Conservation (phyloP, 1,140 invertebrate species). For the Scaptomyza pallida region DNA sequence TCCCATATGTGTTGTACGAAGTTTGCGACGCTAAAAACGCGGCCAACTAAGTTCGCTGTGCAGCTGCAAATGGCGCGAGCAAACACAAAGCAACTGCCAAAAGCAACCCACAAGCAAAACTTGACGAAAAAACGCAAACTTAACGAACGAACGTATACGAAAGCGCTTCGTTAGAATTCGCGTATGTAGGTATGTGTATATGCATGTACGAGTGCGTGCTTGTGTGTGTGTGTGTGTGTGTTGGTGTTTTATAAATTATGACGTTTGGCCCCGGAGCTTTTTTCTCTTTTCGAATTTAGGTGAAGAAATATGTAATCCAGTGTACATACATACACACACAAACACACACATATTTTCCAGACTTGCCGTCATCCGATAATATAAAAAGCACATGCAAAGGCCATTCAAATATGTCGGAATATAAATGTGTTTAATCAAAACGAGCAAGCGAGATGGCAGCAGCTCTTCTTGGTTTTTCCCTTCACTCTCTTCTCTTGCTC, state of each 20-base stretch:
- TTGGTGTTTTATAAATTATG: constrained; percentile 75
- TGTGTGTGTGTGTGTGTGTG: constrained; percentile 17
- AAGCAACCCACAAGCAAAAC: constrained; percentile 59
- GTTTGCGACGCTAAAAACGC: constrained; percentile 56
- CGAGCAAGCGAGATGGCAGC: constrained; percentile 24
- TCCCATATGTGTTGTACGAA: background rate
- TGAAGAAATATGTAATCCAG: constrained; percentile 58
- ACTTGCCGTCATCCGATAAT: constrained; percentile 64
- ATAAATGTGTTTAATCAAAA: constrained; percentile 26
- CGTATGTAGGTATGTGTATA: constrained; percentile 34
- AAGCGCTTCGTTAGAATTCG: constrained; percentile 69
- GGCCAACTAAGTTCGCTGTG: constrained; percentile 77
- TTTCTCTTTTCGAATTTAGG: constrained; percentile 63
- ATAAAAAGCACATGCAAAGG: constrained; percentile 67
- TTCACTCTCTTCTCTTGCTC: too few relatives aligned
- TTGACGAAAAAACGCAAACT: constrained; percentile 68
- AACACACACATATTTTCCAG: constrained; percentile 50
- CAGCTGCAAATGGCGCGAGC: constrained; percentile 78
- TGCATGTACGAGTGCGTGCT: constrained; percentile 16
- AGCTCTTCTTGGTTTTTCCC: constrained; percentile 23
- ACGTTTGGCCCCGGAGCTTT: constrained; percentile 73
- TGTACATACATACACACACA: constrained; percentile 16
- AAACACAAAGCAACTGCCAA: constrained; percentile 60
- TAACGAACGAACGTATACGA: constrained; percentile 55
- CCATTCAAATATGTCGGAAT: constrained; percentile 57